These are phyloP conservation scores for Lymantria monacha DNA, from an alignment of 2,888 invertebrate species.

Conservation along the genomic window DNA sequence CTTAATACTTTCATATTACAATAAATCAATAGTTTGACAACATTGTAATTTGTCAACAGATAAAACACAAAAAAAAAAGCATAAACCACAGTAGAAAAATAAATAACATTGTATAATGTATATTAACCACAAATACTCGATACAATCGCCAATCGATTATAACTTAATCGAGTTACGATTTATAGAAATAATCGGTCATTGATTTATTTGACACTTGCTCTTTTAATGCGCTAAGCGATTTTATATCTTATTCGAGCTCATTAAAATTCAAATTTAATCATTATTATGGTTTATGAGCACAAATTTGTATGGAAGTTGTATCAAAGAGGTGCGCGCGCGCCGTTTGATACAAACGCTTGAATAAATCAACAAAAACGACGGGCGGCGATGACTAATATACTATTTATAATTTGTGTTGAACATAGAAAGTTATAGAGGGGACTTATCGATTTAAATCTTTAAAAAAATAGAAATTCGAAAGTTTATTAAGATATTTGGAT, in stretches of 20 bases:
- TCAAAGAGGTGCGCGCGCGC: slow-evolving; percentile 68
- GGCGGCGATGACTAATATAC: slow-evolving; percentile 75
- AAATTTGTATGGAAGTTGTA: slow-evolving; percentile 73
- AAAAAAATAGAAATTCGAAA: too few species aligned
- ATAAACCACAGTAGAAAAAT: slow-evolving; percentile 30
- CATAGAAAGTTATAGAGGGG: slow-evolving; percentile 40
- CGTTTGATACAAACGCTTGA: slow-evolving; percentile 70
- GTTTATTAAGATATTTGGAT: too few species aligned
- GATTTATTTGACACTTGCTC: slow-evolving; percentile 63
- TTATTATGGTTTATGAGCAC: slow-evolving; percentile 49
- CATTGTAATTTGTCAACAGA: slow-evolving; percentile 32
- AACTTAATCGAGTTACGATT: slow-evolving; percentile 80
- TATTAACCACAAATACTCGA: slow-evolving; percentile 43
- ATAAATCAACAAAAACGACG: slow-evolving; percentile 81
- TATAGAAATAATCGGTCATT: slow-evolving; percentile 79
- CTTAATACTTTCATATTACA: background rate
- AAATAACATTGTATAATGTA: slow-evolving; percentile 34
- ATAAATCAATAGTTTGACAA: background rate
- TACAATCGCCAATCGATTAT: slow-evolving; percentile 72
- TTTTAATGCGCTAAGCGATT: slow-evolving; percentile 6
- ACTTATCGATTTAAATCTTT: background rate
- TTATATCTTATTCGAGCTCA: background rate
- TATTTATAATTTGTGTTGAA: slow-evolving; percentile 54
- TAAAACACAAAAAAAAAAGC: slow-evolving; percentile 12
- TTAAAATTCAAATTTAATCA: background rate